These are phyloP conservation scores for Platysternon megacephalum DNA, from an alignment of 2,113 vertebrate genomes.

Conservation along the genomic window DNA sequence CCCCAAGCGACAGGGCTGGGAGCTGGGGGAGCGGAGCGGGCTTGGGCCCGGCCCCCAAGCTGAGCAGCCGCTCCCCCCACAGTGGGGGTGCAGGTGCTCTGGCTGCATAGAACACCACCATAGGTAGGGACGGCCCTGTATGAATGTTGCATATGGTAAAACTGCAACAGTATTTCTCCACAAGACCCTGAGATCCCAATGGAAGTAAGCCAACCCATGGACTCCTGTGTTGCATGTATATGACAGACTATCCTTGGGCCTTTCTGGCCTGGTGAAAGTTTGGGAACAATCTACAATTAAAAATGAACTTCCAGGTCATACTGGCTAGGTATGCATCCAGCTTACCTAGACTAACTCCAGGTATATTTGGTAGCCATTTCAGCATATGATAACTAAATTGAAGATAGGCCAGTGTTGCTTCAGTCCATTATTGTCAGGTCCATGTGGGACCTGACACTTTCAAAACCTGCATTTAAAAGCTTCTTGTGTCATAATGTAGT, in stretches of 20 bases:
- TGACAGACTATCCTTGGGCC: neutral
- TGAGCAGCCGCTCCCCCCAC: too few species aligned
- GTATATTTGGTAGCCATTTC: neutral
- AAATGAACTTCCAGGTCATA: neutral
- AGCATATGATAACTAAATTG: neutral
- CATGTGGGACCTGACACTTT: neutral
- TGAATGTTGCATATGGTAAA: neutral
- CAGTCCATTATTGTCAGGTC: neutral
- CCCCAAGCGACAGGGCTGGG: too few species aligned
- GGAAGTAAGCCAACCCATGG: neutral
- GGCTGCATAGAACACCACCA: too few species aligned
- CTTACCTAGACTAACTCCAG: neutral
- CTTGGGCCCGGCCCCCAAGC: too few species aligned
- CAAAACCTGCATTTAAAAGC: neutral
- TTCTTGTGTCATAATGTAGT: neutral
- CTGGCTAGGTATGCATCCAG: neutral
- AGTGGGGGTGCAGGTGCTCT: too few species aligned
- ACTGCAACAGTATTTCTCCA: neutral
- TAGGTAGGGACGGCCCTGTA: neutral
- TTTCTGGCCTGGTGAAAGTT: neutral
- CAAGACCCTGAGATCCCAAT: neutral
- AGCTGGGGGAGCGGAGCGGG: too few species aligned
- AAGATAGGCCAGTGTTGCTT: neutral
- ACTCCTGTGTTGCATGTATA: neutral
- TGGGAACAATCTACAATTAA: neutral